Base-by-base conservation (phyloP, 2,888 invertebrate species). In the Philereme vetulata region DNA sequence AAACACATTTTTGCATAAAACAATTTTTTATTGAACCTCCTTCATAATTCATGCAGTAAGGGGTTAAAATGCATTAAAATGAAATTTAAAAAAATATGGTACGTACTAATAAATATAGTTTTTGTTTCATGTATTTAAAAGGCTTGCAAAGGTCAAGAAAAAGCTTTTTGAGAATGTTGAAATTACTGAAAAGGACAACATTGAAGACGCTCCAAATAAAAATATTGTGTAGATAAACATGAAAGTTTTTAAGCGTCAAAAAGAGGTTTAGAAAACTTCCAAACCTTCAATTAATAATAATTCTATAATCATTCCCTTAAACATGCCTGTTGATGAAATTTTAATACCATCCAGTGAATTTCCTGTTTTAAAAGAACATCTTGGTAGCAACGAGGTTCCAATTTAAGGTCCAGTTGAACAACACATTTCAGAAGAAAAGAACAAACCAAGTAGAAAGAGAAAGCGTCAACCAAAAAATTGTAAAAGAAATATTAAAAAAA, bases 401-500 rank as follows among this genome's bases (percentile, higher is more conserved):
- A 35, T 35, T 35, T 4, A 5, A 35, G 35, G 5, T 35, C 35
- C 35, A 35, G 35, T n/a, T 51, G 33, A 43, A 32, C 43, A 4
- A 44, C 43, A 51, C 32, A 54, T 47, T 11, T 38, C 47, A 47
- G 38, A 42, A 46, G 47, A 54, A 54, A 46, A 47, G 1, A 47
- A 47, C 54, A 47, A 54, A 10, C 47, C 54, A 54, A 54, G 47
- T 47, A 51, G 57, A 47, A 58, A 58, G 38, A 47, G 57, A 48
- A 46, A 58, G 51, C 32, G 51, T 35, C 57, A 52, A 21, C 57
- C 57, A 34, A 43, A 58, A 47, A 51, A 47, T 11, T 56, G 51
- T 43, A 51, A 60, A 60, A 55, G 55, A 47, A 51, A 56, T 52
- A 60, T 53, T 51, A 38, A 40, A 50, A 42, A 58, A 58, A 44